phyloP scores from a whole-genome alignment of 2,888 invertebrate species.

The Pterostichus madidus region DNA sequence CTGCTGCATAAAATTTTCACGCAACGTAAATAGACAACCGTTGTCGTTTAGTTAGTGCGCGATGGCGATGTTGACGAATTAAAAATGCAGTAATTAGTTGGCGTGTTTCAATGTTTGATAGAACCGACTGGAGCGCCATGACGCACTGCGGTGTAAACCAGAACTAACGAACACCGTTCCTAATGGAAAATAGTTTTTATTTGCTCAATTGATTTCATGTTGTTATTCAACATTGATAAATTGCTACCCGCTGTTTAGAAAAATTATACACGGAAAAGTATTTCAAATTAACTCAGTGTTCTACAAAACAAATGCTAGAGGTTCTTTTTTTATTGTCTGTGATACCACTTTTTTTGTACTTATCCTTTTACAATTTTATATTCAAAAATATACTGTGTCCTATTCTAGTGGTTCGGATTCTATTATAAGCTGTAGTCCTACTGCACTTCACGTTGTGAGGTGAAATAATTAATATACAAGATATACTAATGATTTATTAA shows the following conservation, averaged over 20 bases:
- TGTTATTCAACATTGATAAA: conserved; percentile 8
- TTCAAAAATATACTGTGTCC: too few species aligned
- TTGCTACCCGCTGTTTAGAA: background rate
- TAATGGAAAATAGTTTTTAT: conserved; percentile 29
- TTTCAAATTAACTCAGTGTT: too few species aligned
- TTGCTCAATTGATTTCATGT: conserved; percentile 4
- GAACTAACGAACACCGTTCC: conserved; percentile 14
- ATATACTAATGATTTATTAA: too few species aligned
- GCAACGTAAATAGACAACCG: conserved; percentile 49
- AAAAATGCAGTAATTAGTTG: conserved; percentile 56
- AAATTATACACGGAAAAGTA: background rate
- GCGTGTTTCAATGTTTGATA: conserved; percentile 17
- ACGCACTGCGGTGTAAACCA: conserved; percentile 10
- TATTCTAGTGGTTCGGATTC: too few species aligned
- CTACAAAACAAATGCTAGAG: too few species aligned
- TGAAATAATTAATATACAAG: too few species aligned
- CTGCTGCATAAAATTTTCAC: conserved; percentile 45
- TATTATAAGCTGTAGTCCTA: too few species aligned
- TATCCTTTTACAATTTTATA: too few species aligned
- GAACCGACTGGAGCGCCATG: conserved; percentile 13
- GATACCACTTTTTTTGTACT: too few species aligned
- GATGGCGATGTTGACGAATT: conserved; percentile 39
- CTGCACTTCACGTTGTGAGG: too few species aligned
- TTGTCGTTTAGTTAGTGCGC: conserved; percentile 44
- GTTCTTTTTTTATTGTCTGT: too few species aligned